Base-by-base conservation (phyloP, 1,140 invertebrate species). In the Caenorhabditis remanei region DNA sequence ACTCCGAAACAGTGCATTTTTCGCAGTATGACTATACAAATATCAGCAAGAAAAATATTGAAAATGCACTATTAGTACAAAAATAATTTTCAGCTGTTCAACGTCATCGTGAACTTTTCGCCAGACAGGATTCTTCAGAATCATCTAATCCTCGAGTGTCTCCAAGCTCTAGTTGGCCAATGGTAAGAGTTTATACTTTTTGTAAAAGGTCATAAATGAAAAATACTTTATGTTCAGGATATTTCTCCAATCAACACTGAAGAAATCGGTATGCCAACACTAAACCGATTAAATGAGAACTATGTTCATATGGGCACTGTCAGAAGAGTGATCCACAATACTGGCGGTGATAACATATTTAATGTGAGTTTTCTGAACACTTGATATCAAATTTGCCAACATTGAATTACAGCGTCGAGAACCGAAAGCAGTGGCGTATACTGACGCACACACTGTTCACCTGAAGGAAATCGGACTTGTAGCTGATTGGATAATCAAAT, bases 251-350 rank as follows among this genome's bases (percentile, higher is more conserved):
- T 48, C 4, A 79, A 41, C 40, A 56, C 11, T 4, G 86, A 87
- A 21, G 75, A 87, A 43, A 40, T 14, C 5, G 86, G 86, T 24
- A 87, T 87, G 86, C 75, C 86, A 11, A 87, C 79, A 50, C 41
- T 87, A 41, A 56, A 24, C 48, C 4, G 32, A n/a, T 24, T 87
- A 11, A 65, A 75, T 21, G 75, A 83, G 32, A 84, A 84, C 40
- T 87, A 87, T 43, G 32, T 16, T 1, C 75, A 79, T n/a, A 83
- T 87, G 86, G 32, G 55, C 63, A 67, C 48, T 19, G 56, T 87
- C 2, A 82, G 86, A 87, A n/a, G 71, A n/a, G 79, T 87, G 4
- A 56, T 87, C 13, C 86, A 87, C 41, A 84, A 83, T 40, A 87
- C 40, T 4, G 86, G 71, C 0, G 61, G 82, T 1, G 82, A 83